Evolutionary conservation across 1,140 invertebrate species (phyloP).

Genomic region (Drosophila ogumai): DNA sequence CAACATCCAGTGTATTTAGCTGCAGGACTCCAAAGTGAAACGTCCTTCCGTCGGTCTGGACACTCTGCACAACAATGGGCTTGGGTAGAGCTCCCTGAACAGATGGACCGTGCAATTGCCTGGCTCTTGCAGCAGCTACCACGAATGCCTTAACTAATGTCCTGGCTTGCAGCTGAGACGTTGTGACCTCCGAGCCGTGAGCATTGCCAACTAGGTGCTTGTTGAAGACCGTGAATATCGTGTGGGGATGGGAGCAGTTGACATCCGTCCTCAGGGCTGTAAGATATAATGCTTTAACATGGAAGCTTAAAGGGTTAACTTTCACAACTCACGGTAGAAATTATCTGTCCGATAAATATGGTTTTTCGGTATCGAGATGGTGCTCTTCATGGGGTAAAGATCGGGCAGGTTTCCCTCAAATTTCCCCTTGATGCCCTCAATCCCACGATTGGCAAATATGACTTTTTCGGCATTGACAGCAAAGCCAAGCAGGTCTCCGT

Average conservation of each 20-base stretch:
- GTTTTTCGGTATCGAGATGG: conserved; percentile 88
- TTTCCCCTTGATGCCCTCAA: conserved; percentile 86
- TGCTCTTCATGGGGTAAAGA: conserved; percentile 89
- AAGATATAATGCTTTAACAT: conserved; percentile 31
- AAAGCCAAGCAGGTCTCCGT: conserved; percentile 88
- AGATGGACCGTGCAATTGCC: conserved; percentile 89
- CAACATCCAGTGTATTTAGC: conserved; percentile 92
- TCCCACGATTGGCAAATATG: conserved; percentile 87
- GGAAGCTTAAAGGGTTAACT: neutral
- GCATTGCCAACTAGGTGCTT: conserved; percentile 88
- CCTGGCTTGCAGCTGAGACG: conserved; percentile 88
- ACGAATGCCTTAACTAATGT: conserved; percentile 90
- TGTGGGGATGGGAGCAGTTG: conserved; percentile 88
- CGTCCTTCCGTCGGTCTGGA: conserved; percentile 90
- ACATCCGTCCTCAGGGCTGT: conserved; percentile 86
- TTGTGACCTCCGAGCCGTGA: conserved; percentile 88
- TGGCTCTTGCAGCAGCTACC: conserved; percentile 89
- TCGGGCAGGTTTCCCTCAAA: conserved; percentile 87
- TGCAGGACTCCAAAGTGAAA: conserved; percentile 94
- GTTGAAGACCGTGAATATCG: conserved; percentile 90
- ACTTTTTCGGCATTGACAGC: conserved; percentile 88
- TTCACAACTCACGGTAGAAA: conserved; percentile 89
- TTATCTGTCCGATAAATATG: conserved; percentile 88
- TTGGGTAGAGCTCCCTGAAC: conserved; percentile 86
- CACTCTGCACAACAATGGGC: conserved; percentile 92